phyloP scores from a whole-genome alignment of 2,113 vertebrate species.

The Felis chaus region DNA sequence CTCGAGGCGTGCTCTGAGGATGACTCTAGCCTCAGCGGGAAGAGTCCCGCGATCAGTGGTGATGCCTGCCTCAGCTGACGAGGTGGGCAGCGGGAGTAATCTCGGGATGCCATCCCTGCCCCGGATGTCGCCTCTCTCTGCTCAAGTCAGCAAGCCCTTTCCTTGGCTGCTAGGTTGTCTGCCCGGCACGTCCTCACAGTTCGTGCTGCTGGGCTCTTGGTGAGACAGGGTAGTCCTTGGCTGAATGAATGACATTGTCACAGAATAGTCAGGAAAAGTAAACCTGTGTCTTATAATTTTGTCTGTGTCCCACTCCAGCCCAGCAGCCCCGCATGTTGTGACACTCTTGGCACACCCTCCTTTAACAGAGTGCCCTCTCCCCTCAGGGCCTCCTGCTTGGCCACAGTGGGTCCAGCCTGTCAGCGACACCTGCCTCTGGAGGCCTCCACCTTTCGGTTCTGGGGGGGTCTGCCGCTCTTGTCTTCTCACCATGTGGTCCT shows the following conservation, averaged over 20 bases:
- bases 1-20: not conserved
- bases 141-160: not conserved
- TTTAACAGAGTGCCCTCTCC: not conserved
- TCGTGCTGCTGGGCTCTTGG: not conserved
- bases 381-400: not conserved
- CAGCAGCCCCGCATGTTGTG: not conserved
- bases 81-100: rapidly evolving
- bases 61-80: not conserved
- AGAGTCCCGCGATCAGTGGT: not conserved
- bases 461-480: not conserved
- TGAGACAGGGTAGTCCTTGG: not conserved
- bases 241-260: not conserved
- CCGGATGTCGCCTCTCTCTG: not conserved
- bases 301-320: not conserved
- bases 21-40: not conserved
- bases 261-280: not conserved
- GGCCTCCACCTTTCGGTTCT: not conserved
- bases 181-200: not conserved
- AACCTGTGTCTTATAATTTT: not conserved
- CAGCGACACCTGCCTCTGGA: no score
- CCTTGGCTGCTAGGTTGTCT: not conserved
- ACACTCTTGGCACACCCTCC: not conserved
- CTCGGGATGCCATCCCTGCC: rapidly evolving
- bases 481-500: not conserved
- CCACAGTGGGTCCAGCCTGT: not conserved